Conservation (phyloP, 2,888 invertebrate genomes). For the Anthrax anthrax region DNA sequence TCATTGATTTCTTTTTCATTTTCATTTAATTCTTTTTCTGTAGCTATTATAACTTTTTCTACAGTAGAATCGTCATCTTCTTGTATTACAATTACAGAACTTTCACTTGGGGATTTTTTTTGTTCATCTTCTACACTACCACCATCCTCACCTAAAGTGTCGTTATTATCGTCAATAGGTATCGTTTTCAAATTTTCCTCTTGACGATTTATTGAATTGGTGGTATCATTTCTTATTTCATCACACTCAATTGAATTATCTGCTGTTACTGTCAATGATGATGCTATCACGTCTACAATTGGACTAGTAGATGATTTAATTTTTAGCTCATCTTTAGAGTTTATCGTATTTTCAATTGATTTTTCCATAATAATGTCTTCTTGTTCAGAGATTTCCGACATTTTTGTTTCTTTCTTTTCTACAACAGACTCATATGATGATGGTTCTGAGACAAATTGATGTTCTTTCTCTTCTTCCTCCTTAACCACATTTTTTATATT, state of each 20-base stretch:
- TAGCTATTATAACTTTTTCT: no score
- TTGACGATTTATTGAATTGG: not conserved
- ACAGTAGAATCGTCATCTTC: conserved; percentile 14
- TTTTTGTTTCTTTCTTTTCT: no score
- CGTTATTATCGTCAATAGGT: not conserved
- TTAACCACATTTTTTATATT: no score
- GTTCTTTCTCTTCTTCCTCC: not conserved
- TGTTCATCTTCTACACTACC: conserved; percentile 5
- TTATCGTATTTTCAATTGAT: no score
- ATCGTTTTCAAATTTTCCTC: conserved; percentile 1
- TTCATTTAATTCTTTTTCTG: no score
- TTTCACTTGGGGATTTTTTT: conserved; percentile 13
- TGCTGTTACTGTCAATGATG: not conserved
- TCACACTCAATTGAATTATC: not conserved
- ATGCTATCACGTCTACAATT: no score
- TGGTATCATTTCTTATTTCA: not conserved
- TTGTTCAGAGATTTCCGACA: no score
- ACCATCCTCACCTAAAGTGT: conserved; percentile 8
- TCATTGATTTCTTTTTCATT: no score
- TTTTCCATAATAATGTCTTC: no score
- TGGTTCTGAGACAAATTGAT: not conserved
- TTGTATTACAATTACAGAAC: conserved; percentile 18
- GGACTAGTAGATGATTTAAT: no score
- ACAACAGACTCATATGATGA: no score
- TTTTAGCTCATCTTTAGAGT: no score